These are phyloP conservation scores for Rhea pennata DNA, from an alignment of 2,113 vertebrate species.

Conservation along the genomic window DNA sequence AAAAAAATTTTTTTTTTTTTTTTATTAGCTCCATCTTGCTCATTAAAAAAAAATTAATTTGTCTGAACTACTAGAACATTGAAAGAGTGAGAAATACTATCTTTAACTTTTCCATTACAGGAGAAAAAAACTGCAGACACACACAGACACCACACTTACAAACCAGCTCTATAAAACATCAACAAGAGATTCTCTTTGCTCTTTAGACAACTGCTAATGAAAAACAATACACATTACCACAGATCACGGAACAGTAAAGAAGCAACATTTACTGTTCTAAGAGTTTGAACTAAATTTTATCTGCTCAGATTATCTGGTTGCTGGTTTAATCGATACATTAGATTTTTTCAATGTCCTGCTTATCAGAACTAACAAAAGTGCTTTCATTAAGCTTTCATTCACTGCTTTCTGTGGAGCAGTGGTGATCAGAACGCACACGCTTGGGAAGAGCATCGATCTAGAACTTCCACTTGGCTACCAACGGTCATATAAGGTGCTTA, in stretches of 20 bases:
- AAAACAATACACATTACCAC: neutral
- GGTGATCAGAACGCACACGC: rapidly evolving
- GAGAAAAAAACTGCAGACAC: neutral
- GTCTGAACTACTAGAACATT: neutral
- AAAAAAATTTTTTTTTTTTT: too few relatives aligned
- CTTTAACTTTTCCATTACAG: neutral
- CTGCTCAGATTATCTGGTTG: neutral
- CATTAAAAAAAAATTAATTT: neutral
- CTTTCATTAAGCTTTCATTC: neutral
- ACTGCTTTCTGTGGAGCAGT: neutral
- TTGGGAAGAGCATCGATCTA: neutral
- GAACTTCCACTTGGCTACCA: neutral
- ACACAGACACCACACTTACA: neutral
- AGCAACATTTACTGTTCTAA: neutral
- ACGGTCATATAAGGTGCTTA: neutral
- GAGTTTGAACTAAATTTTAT: neutral
- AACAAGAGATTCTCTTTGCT: neutral
- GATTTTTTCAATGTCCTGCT: neutral
- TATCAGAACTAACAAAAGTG: neutral
- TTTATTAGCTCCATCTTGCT: neutral
- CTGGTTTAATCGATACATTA: neutral
- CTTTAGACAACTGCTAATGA: neutral
- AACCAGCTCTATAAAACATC: neutral
- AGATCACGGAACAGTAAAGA: neutral
- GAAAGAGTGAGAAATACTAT: neutral